A percentile compares a stretch with the other conserved stretches of the same genome.
These are phyloP conservation scores for Didymodactylos carnosus DNA, from an alignment of 2,888 invertebrate species.

Conservation along the genomic window DNA sequence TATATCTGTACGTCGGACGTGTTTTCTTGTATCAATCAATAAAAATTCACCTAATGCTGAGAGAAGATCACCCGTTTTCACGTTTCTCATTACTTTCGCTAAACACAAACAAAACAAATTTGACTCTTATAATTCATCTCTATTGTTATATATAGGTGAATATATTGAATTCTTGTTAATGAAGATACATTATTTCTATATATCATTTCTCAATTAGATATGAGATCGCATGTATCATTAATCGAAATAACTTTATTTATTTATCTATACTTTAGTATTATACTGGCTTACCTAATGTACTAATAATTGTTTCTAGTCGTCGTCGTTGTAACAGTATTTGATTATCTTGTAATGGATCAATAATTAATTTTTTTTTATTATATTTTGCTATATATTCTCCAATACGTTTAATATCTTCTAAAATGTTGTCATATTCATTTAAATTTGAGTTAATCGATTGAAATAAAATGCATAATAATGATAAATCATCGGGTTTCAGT, in stretches of 20 bases:
- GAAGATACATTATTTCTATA: too few relatives aligned
- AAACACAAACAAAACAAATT: too few relatives aligned
- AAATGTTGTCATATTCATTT: not conserved
- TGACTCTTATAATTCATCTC: too few relatives aligned
- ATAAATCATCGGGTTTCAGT: not conserved
- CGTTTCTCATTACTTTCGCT: too few relatives aligned
- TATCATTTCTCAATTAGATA: too few relatives aligned
- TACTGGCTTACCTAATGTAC: not conserved
- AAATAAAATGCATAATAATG: not conserved
- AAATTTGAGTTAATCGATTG: not conserved
- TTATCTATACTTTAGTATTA: too few relatives aligned
- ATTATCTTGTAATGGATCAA: not conserved
- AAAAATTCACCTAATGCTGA: not conserved
- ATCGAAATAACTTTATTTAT: too few relatives aligned
- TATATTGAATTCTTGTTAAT: too few relatives aligned
- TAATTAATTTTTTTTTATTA: not conserved
- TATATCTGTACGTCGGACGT: not conserved
- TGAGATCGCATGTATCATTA: too few relatives aligned
- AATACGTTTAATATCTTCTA: not conserved
- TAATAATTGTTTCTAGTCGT: not conserved
- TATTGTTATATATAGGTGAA: too few relatives aligned
- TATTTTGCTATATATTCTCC: not conserved
- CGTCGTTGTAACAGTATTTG: not conserved
- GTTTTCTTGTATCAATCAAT: not conserved
- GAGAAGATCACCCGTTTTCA: too few relatives aligned